Conservation (phyloP, 2,888 invertebrate genomes). For the Deladenus siricidicola region DNA sequence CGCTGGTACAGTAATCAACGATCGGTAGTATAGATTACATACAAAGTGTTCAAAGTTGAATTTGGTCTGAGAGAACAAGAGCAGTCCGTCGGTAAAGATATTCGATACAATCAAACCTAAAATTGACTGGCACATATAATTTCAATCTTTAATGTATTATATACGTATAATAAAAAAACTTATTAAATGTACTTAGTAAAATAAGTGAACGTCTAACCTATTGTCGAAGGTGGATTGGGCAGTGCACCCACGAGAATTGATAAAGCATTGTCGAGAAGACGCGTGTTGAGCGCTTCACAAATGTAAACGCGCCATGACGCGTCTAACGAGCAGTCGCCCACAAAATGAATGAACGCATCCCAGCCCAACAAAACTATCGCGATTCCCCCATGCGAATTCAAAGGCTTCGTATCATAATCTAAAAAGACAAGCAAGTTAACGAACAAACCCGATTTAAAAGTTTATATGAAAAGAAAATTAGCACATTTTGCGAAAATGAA, state of each 20-base stretch:
- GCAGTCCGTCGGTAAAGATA: not conserved
- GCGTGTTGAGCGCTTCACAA: constrained; percentile 11
- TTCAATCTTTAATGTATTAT: too few relatives aligned
- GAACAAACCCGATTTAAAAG: too few relatives aligned
- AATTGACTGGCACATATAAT: too few relatives aligned
- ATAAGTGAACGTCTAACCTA: too few relatives aligned
- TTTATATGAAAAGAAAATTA: too few relatives aligned
- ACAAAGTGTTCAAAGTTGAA: constrained; percentile 20
- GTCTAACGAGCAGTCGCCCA: constrained; percentile 18
- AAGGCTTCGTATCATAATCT: too few relatives aligned
- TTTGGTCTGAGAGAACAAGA: constrained; percentile 1
- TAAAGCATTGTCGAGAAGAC: constrained; percentile 4
- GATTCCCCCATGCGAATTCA: too few relatives aligned
- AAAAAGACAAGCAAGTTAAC: too few relatives aligned
- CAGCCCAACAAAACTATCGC: constrained; percentile 14
- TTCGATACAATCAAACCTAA: not conserved
- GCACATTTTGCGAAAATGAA: too few relatives aligned
- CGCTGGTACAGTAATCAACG: constrained; percentile 55
- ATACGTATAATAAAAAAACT: too few relatives aligned
- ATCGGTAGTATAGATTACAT: constrained; percentile 46
- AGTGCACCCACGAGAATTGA: constrained; percentile 10
- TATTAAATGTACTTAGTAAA: too few relatives aligned
- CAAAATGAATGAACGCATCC: constrained; percentile 21
- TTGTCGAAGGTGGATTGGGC: constrained; percentile 11
- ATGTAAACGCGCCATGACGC: constrained; percentile 19